Percentiles rank a stretch among this genome's conserved stretches.
phyloP scores from a whole-genome alignment of 2,888 invertebrate genomes.

The Hipparchia sbordonii region DNA sequence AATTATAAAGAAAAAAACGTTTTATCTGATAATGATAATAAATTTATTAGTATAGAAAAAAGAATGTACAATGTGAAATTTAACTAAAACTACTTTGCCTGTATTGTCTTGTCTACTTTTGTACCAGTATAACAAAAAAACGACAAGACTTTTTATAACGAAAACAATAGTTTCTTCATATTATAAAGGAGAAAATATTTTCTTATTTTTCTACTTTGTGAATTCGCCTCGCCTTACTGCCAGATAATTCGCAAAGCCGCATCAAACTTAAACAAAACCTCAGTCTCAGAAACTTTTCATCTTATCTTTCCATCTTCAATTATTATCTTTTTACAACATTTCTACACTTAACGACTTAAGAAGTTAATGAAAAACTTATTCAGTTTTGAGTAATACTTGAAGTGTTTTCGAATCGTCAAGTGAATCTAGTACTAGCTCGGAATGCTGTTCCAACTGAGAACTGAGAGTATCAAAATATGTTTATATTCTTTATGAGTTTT shows the following conservation, averaged over 20 bases:
- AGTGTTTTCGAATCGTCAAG: too few species aligned
- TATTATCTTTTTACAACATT: conserved; percentile 28
- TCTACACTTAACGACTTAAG: conserved; percentile 8
- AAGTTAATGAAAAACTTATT: conserved; percentile 1
- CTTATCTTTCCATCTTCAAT: conserved; percentile 22
- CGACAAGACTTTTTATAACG: not conserved
- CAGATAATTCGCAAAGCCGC: conserved; percentile 13
- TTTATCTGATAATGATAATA: too few species aligned
- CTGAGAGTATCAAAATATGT: too few species aligned
- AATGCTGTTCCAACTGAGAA: too few species aligned
- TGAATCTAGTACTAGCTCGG: too few species aligned
- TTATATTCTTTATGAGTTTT: too few species aligned
- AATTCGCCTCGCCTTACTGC: conserved; percentile 8
- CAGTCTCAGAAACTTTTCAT: conserved; percentile 26
- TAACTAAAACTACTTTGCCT: not conserved
- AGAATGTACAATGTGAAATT: too few species aligned
- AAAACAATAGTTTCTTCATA: conserved; percentile 9
- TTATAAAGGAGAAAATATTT: conserved; percentile 10
- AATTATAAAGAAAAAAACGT: too few species aligned
- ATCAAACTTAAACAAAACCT: conserved; percentile 29
- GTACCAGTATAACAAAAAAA: conserved; percentile 1
- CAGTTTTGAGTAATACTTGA: not conserved
- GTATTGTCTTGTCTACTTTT: not conserved
- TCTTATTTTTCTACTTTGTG: conserved; percentile 20
- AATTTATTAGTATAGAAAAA: too few species aligned